A percentile compares a stretch with the other conserved stretches of the same genome.
These are phyloP conservation scores for Drepana arcuata DNA, from an alignment of 1,140 invertebrate genomes.

Conservation along the genomic window DNA sequence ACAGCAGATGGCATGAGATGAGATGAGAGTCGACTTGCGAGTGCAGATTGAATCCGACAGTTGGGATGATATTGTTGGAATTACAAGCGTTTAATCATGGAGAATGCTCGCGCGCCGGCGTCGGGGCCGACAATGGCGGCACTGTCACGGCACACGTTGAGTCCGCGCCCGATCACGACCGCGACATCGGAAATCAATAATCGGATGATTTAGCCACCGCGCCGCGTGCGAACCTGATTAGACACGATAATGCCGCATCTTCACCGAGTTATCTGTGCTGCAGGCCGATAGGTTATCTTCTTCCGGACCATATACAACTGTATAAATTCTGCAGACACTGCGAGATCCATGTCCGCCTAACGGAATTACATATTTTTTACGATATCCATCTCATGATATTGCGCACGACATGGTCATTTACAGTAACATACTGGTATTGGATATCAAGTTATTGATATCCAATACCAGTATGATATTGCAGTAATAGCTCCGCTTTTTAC, in stretches of 20 bases:
- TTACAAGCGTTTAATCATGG: constrained; percentile 67
- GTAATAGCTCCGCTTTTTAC: constrained; percentile 26
- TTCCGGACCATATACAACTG: constrained; percentile 36
- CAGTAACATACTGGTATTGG: no score
- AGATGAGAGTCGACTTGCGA: constrained; percentile 24
- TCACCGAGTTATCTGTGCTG: constrained; percentile 25
- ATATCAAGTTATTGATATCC: no score
- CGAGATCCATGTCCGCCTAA: no score
- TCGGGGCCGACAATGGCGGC: constrained; percentile 50
- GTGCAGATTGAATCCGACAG: constrained; percentile 58
- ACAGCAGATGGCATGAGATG: constrained; percentile 32
- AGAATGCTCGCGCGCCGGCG: constrained; percentile 40
- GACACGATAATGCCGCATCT: constrained; percentile 60
- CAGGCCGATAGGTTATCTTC: constrained; percentile 55
- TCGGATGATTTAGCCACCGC: constrained; percentile 68
- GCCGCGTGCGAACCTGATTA: constrained; percentile 68
- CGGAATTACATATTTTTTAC: constrained; percentile 50
- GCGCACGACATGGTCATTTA: constrained; percentile 37
- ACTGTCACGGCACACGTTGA: constrained; percentile 59
- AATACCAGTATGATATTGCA: constrained; percentile 31
- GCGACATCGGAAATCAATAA: constrained; percentile 70
- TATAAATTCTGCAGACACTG: constrained; percentile 39
- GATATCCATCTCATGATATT: constrained; percentile 45
- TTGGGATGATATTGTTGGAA: constrained; percentile 60
- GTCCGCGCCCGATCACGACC: constrained; percentile 61